Evolutionary conservation across 2,113 vertebrate species (phyloP), one percentile per base, ranked within the genome.

Genomic region (Shinisaurus crocodilurus): DNA sequence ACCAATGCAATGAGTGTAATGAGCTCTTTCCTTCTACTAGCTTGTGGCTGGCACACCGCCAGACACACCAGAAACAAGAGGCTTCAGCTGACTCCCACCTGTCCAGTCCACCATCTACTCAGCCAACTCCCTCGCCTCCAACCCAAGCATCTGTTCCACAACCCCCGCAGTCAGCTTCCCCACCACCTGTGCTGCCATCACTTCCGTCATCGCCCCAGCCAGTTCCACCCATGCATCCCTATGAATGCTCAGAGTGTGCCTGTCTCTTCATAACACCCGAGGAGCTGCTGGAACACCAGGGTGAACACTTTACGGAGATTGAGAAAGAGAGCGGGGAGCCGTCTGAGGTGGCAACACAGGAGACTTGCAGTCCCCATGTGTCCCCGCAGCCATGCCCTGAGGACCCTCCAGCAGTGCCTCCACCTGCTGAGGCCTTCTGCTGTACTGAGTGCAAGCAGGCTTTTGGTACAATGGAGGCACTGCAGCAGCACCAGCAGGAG

Each of bases 261-360:
- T 95, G 98, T 65, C 96, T 98, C 43, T 98, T 98, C 94, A 97
- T 97, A 74, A 98, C 98, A 0, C 98, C 98, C 0, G 98, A 99
- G 90, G 98, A 99, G 91, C 98, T 98, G 92, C 97, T 99, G 70
- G 98, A 98, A 88, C 98, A 99, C 95, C 98, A 99, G 91, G 98
- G 98, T 5, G 97, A 98, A 94, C 98, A 99, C 95, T 98, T 98
- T 91, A 95, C 98, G 85, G 97, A 96, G 20, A 98, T 98, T 79
- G 98, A 98, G 90, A 98, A 98, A 72, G 98, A 98, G 81, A 97
- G 96, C 0, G 97, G 96, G 0, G 98, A 97, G 3, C 95, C 96
- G 0, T 97, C 96, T 0, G 95, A 97, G 2, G 87, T 86, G 0
- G 65, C 88, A 0, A 80, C 74, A 0, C 86, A 90, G 3, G 96